Conservation (phyloP, 2,797 vertebrate species). For the Neopelma chrysocephalum region DNA sequence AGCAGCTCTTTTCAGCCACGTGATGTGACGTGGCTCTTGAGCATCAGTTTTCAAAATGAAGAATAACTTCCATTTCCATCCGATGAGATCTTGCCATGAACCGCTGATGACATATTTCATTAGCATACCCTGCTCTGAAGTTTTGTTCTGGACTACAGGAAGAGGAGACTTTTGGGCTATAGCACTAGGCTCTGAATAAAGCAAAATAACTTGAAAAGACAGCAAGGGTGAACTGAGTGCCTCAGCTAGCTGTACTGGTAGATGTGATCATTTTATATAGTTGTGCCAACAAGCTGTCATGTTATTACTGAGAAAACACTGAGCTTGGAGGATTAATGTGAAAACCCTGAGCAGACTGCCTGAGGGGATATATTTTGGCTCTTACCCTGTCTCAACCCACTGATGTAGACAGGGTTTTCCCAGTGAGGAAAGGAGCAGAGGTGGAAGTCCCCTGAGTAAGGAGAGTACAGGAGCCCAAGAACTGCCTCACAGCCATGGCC, state of each 20-base stretch:
- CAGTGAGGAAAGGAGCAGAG: not conserved
- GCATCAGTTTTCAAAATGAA: not conserved
- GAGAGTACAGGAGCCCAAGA: not conserved
- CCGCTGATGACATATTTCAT: accelerated
- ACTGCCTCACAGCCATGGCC: accelerated
- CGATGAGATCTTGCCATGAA: not conserved
- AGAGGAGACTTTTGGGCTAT: not conserved
- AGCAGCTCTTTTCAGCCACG: not conserved
- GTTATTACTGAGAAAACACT: not conserved
- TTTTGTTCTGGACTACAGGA: not conserved
- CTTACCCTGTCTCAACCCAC: not conserved
- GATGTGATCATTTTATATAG: not conserved
- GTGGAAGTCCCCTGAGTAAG: not conserved
- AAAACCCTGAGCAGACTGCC: not conserved
- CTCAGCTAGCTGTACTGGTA: not conserved
- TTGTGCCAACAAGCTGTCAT: not conserved
- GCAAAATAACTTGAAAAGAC: not conserved
- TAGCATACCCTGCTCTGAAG: not conserved
- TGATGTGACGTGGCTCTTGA: not conserved
- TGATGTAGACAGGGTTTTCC: not conserved
- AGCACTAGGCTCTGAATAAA: not conserved
- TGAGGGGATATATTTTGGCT: not conserved
- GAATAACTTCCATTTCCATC: not conserved
- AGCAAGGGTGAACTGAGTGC: not conserved
- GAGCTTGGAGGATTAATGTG: not conserved